Base-by-base conservation (phyloP, 1,140 invertebrate species). In the Oppia nitens region DNA sequence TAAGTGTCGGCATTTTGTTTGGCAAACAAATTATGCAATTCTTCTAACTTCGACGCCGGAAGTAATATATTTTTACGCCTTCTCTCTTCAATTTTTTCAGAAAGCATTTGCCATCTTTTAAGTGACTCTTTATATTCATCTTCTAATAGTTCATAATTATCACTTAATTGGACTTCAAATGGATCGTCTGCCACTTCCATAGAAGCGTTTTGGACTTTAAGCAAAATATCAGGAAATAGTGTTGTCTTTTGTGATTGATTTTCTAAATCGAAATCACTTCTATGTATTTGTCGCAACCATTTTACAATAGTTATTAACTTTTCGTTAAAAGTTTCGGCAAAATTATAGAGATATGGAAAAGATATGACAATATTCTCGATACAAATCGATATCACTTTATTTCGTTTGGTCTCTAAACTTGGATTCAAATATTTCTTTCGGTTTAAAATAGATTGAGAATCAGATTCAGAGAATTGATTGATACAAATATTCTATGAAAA, bases 161-260 rank as follows among this genome's bases (percentile, higher is more conserved):
- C 89, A 1, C 91, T 78, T 2, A 98, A 74, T 67, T 88, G 90
- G 0, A 97, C 90, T 75, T 98, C 94, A 70, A 98, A 98, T 1
- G 92, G 91, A 81, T 98, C 94, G 71, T 98, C 95, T 62, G 83
- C 85, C 69, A 98, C 81, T 74, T 96, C 88, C 58, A 98, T 81
- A 2, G 83, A 68, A 68, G 91, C 83, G 64, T 84, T 85, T 75
- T 90, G 89, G 20, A 93, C 84, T 62, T 69, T 71, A 50, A 78
- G 71, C 40, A 85, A 75, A 51, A 96, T 71, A 77, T 97, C 93
- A 60, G 83, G 81, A 0, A 88, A 89, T 40, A 94, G 69, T 83
- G 0, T 40, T 40, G 32, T 9, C 32, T 40, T 40, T 9, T 9
- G 6, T 40, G 32, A 40, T 40, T 40, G 32, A 78, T 75, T 59